Percentiles rank a stretch among this genome's conserved stretches.
phyloP scores from a whole-genome alignment of 2,888 invertebrate species.

The Rhodophaea formosa region DNA sequence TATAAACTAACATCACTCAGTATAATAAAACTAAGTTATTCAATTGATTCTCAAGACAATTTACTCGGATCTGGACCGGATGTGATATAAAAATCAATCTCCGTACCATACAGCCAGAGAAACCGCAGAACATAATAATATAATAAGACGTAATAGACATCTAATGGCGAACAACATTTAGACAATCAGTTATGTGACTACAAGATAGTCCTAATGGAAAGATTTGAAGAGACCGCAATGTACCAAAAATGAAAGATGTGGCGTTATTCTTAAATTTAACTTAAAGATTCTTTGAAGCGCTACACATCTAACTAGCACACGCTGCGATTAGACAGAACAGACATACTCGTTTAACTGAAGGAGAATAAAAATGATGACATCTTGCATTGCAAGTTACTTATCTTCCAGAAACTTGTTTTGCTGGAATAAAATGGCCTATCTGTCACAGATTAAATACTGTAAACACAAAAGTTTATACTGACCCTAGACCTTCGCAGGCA shows the following conservation, averaged over 20 bases:
- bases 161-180: not conserved
- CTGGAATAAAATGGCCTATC: too few species aligned
- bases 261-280: too few species aligned
- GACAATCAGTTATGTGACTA: slow-evolving; percentile 2
- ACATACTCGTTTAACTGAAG: too few species aligned
- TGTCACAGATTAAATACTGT: too few species aligned
- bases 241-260: not conserved
- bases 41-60: not conserved
- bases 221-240: not conserved
- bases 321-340: too few species aligned
- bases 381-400: too few species aligned
- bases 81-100: slow-evolving; percentile 7
- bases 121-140: not conserved
- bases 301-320: too few species aligned
- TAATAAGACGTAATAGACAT: slow-evolving; percentile 5
- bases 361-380: too few species aligned
- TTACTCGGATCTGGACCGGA: not conserved
- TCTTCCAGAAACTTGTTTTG: too few species aligned
- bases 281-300: too few species aligned
- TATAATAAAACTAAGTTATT: not conserved
- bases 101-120: not conserved
- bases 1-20: not conserved
- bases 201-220: not conserved
- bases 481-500: too few species aligned
- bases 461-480: too few species aligned